Conservation (phyloP, 1,140 invertebrate genomes). For the Diuraphis noxia region DNA sequence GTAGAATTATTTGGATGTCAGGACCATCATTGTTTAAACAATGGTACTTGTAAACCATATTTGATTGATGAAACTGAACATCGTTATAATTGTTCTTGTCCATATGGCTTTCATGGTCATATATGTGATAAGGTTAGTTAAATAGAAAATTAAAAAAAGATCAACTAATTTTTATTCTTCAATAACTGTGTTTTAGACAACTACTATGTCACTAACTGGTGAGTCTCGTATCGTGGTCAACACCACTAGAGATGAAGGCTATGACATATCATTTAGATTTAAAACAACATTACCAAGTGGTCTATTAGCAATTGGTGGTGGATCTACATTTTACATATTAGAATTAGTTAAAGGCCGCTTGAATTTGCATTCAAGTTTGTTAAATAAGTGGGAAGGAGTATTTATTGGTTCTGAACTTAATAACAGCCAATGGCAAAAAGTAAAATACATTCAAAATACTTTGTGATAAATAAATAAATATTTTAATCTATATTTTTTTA, state of each 20-base stretch:
- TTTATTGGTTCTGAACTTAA: slow-evolving; percentile 82
- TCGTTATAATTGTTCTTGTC: slow-evolving; percentile 82
- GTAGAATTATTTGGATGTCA: slow-evolving; percentile 77
- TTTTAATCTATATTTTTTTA: background rate
- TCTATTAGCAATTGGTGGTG: slow-evolving; percentile 81
- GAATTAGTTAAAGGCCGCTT: slow-evolving; percentile 78
- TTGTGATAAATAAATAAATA: background rate
- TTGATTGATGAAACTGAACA: slow-evolving; percentile 77
- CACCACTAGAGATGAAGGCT: slow-evolving; percentile 79
- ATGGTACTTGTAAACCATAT: slow-evolving; percentile 81
- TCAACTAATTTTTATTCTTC: background rate
- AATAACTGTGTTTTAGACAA: slow-evolving; percentile 63
- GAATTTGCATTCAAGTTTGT: slow-evolving; percentile 80
- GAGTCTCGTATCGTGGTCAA: slow-evolving; percentile 77
- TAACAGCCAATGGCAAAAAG: slow-evolving; percentile 84
- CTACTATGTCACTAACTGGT: slow-evolving; percentile 83
- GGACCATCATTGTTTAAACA: slow-evolving; percentile 72
- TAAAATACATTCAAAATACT: slow-evolving; percentile 57
- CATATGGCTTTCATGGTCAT: slow-evolving; percentile 77
- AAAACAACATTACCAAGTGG: slow-evolving; percentile 86
- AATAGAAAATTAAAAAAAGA: background rate
- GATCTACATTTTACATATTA: slow-evolving; percentile 79
- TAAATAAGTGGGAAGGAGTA: slow-evolving; percentile 88
- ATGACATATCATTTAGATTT: slow-evolving; percentile 86
- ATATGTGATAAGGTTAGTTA: slow-evolving; percentile 71